Percentiles rank a stretch among this genome's conserved stretches.
Evolutionary conservation across 2,113 vertebrate genomes (phyloP).

Genomic region (Nanorana parkeri): DNA sequence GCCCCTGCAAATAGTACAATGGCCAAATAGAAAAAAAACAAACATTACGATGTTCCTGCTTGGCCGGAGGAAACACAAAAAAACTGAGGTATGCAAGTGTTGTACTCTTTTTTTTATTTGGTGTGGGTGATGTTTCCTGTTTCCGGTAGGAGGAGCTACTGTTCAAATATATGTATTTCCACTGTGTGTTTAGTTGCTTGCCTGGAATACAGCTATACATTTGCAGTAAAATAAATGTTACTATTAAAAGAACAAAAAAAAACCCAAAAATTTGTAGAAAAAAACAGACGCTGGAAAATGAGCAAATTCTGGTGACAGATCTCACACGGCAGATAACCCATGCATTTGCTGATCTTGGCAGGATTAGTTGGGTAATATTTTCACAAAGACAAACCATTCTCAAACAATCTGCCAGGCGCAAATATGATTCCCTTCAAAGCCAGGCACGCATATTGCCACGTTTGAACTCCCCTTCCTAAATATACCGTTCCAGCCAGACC

Average conservation of each 20-base stretch:
- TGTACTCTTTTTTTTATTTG: too few species aligned
- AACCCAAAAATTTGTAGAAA: neutral
- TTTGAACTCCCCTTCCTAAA: constrained; percentile 26
- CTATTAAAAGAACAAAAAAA: neutral
- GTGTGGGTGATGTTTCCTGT: too few species aligned
- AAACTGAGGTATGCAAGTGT: too few species aligned
- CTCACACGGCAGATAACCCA: constrained; percentile 49
- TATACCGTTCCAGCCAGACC: constrained; percentile 29
- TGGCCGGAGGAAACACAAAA: too few species aligned
- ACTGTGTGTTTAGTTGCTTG: too few species aligned
- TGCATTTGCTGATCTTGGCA: constrained; percentile 52
- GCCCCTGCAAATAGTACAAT: too few species aligned
- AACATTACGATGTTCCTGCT: too few species aligned
- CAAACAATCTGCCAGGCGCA: constrained; percentile 53
- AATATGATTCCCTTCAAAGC: constrained; percentile 60
- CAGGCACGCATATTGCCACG: constrained; percentile 44
- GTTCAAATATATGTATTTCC: too few species aligned
- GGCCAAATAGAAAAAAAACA: too few species aligned
- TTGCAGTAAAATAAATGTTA: too few species aligned
- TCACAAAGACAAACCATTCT: constrained; percentile 64
- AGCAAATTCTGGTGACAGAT: constrained; percentile 28
- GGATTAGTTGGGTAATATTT: constrained; percentile 57
- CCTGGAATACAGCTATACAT: too few species aligned
- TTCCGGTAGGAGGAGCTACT: too few species aligned
- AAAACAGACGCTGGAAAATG: neutral